A percentile compares a stretch with the other conserved stretches of the same genome.
Conservation (phyloP, 2,888 invertebrate species). For the Yponomeuta plumbellus region DNA sequence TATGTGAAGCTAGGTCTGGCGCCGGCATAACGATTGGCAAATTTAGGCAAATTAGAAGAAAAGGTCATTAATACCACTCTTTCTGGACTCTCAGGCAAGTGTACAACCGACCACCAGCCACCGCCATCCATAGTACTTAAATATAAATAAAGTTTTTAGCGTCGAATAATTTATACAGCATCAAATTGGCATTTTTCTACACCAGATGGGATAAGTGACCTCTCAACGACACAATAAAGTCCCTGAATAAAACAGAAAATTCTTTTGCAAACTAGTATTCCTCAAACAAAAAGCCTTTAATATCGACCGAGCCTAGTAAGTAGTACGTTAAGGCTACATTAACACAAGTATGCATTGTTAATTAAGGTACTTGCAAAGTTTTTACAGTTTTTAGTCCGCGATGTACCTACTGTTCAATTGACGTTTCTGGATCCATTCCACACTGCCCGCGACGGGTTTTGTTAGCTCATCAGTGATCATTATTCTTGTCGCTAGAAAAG, state of each 20-base stretch:
- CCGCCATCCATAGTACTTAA: no score
- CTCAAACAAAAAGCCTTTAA: background rate
- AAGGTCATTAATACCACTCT: no score
- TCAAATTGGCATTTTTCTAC: background rate
- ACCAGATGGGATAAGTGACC: background rate
- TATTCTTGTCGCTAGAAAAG: background rate
- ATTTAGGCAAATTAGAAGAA: no score
- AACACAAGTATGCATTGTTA: conserved; percentile 18
- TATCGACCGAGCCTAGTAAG: conserved; percentile 6
- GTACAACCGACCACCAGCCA: no score
- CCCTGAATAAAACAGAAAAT: background rate
- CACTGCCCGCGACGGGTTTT: background rate
- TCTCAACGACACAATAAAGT: background rate
- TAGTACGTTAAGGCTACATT: conserved; percentile 8
- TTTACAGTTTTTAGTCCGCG: conserved; percentile 4
- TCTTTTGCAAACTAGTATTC: background rate
- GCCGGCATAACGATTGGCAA: no score
- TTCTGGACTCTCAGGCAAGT: no score
- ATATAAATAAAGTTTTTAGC: no score
- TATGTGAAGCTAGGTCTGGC: no score
- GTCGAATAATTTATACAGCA: background rate
- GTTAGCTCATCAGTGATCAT: background rate
- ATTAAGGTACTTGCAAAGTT: conserved; percentile 9
- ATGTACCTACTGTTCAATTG: background rate
- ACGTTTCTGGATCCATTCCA: conserved; percentile 1